Percentiles rank a stretch among this genome's conserved stretches.
These are phyloP conservation scores for Ciconia nigra DNA, from an alignment of 2,797 vertebrate genomes.

Conservation along the genomic window DNA sequence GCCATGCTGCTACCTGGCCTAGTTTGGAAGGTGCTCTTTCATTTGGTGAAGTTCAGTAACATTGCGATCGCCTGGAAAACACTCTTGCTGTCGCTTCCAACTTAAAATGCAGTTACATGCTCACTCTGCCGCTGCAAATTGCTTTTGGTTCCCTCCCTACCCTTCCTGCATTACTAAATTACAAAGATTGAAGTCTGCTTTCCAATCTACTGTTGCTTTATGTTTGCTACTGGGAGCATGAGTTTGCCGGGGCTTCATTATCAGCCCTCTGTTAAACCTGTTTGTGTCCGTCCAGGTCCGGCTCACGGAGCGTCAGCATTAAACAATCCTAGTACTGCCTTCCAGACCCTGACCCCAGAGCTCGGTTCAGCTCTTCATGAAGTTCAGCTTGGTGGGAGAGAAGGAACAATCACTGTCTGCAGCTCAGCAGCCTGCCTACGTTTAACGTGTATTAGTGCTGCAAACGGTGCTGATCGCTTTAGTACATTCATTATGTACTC, in stretches of 20 bases:
- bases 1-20: not conserved
- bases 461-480: slow-evolving; percentile 43
- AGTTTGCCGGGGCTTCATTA: accelerated
- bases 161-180: not conserved
- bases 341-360: not conserved
- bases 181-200: not conserved
- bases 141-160: not conserved
- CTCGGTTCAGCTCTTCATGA: slow-evolving; percentile 1
- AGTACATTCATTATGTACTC: slow-evolving; percentile 21
- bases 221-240: not conserved
- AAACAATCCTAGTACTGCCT: not conserved
- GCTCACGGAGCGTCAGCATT: accelerated
- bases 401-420: slow-evolving; percentile 61
- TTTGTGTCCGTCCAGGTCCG: accelerated
- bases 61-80: not conserved
- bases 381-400: slow-evolving; percentile 25
- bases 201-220: not conserved
- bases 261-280: accelerated
- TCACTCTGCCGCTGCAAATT: not conserved
- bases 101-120: not conserved
- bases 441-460: slow-evolving; percentile 41
- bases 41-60: not conserved
- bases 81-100: not conserved
- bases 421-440: slow-evolving; percentile 56
- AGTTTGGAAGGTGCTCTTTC: not conserved